Evolutionary conservation across 2,113 vertebrate species (phyloP), one percentile per base, ranked within the genome.

Genomic region (Accipiter virgatus): DNA sequence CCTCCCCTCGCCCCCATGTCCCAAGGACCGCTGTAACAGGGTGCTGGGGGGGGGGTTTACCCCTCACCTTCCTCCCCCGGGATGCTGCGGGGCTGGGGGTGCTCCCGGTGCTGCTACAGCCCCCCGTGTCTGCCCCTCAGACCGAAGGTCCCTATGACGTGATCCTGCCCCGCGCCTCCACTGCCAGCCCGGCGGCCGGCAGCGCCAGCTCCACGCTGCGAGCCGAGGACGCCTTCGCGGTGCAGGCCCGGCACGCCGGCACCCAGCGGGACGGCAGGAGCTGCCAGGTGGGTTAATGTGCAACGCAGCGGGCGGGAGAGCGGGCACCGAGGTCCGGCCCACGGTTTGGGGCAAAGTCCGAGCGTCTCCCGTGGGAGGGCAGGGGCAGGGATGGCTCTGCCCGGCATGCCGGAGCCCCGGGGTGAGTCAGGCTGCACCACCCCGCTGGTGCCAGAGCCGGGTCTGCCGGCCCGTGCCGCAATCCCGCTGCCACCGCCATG

Each of bases 141-240:
- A 23, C 79, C 0, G 98, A 99, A 45, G 81, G 94, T 26, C 91
- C 98, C n/a, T 98, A 97, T 0, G 98, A 99, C 4, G 86, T 98
- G 84, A 94, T 98, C 92, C 99, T 99, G 89, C 99, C 99, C 58
- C 97, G 99, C 17, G 99, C 99, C 25, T 98, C 98, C 43, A 89
- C 98, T 20, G 94, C 96, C 97, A 98, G 98, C 90, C 98, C 98
- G 3, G 86, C 90, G 71, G 92, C 96, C 61, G 97, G 98, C 97
- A 98, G 98, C 16, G 97, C 96, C 98, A 98, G 97, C 97, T 98
- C 98, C 8, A 98, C 99, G 0, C 95, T 98, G 56, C 97, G 97
- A 40, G 97, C 98, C 0, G 98, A 98, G 79, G 98, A 98, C 7
- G 67, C 90, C 20, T 96, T 98, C 0, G 32, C 86, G 2, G 94